Evolutionary conservation across 1,140 invertebrate species (phyloP), one percentile per base, ranked within the genome.

Genomic region (Euborellia annulipes): DNA sequence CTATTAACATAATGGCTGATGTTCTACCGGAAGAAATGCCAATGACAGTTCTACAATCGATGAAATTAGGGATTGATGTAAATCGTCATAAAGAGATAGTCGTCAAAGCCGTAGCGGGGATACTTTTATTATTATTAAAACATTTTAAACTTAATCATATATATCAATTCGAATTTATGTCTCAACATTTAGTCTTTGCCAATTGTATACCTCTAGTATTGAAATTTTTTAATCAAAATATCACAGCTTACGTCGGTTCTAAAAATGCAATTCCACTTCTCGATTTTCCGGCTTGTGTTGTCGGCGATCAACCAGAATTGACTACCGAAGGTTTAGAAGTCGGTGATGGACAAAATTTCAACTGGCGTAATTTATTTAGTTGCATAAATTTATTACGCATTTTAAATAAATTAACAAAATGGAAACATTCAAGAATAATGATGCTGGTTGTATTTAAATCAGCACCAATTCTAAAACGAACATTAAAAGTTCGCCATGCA

Each of bases 381-480:
- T 97, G 93, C 59, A 96, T 98, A 40, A 99, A 99, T 74, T 64
- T 99, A 23, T 66, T 98, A 30, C 72, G 95, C 55, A 90, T 98
- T 56, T 73, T 99, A 18, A 99, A 99, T 63, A 99, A 98, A 70
- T 68, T 99, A 34, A 98, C 92, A 23, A 99, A 99, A 65, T 97
- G 93, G 90, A 98, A 98, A 64, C 93, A 98, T 64, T 95, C 93
- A 19, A 76, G 96, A 52, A 97, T 98, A 21, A 98, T 98, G 93
- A 98, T 99, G 92, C 68, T 99, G 39, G 94, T 99, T 38, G 92
- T 98, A 2, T 99, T 98, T 62, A 99, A 99, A 69, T 98, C 94
- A 40, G 93, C 95, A 6, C 94, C 95, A 0, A 98, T 98, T 53
- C 68, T 99, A 32, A 98, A 98, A 66, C 74, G 93, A 51, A 92